phyloP scores from a whole-genome alignment of 2,797 vertebrate species.

The Falco berigora region DNA sequence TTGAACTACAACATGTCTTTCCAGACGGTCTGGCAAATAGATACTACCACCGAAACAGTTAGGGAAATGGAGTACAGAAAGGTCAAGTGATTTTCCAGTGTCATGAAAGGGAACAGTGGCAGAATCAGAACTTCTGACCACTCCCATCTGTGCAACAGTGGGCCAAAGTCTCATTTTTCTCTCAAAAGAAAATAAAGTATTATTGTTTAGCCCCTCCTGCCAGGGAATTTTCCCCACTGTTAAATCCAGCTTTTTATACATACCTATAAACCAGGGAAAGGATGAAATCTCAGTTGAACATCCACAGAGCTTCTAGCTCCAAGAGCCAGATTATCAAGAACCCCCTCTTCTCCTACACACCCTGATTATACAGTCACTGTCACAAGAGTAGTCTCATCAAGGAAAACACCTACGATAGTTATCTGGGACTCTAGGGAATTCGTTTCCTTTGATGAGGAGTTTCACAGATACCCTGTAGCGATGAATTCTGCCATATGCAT shows the following conservation, averaged over 20 bases:
- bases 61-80: background rate
- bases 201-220: background rate
- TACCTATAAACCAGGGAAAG: background rate
- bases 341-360: background rate
- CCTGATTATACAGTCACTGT: background rate
- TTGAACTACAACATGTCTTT: background rate
- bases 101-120: background rate
- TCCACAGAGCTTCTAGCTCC: background rate
- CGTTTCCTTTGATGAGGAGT: background rate
- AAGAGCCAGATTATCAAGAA: background rate
- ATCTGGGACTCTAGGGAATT: background rate
- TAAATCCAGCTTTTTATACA: background rate
- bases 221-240: background rate
- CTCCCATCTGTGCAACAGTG: background rate
- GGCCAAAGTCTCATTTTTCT: background rate
- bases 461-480: background rate
- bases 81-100: background rate
- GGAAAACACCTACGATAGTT: background rate
- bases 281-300: background rate
- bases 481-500: background rate
- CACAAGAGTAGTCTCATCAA: background rate
- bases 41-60: background rate
- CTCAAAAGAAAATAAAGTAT: background rate
- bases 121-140: background rate
- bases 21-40: background rate